These are phyloP conservation scores for Charina bottae DNA, from an alignment of 2,113 vertebrate species.

Conservation along the genomic window DNA sequence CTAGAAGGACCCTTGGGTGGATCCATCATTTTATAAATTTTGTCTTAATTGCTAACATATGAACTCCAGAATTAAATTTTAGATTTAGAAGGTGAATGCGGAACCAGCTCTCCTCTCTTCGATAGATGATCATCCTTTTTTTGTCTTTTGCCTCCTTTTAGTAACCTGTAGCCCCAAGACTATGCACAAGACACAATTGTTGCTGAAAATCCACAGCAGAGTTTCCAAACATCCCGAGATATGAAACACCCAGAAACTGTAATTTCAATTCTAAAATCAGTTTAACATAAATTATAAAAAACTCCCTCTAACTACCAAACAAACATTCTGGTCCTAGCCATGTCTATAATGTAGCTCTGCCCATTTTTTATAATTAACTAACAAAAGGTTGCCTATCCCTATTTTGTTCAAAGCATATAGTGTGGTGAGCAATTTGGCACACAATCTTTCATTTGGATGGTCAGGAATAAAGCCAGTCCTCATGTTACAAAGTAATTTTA, in stretches of 20 bases:
- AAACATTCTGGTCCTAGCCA: not conserved
- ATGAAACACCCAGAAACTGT: not conserved
- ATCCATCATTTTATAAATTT: no score
- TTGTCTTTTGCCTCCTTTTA: no score
- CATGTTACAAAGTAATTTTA: not conserved
- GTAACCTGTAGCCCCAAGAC: no score
- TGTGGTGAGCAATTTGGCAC: not conserved
- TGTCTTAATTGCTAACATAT: not conserved
- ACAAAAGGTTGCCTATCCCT: not conserved
- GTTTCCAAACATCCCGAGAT: not conserved
- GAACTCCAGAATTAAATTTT: not conserved
- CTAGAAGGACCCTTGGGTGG: no score
- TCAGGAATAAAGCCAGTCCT: not conserved
- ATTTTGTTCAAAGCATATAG: not conserved
- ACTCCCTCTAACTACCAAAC: not conserved
- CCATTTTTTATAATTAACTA: not conserved
- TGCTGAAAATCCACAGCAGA: no score
- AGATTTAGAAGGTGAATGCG: not conserved
- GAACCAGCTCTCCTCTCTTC: not conserved
- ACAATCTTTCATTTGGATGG: not conserved
- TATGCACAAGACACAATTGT: no score
- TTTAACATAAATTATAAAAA: not conserved
- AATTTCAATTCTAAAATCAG: not conserved
- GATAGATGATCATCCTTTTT: no score
- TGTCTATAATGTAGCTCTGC: not conserved